Conservation (phyloP, 2,797 vertebrate species). For the Miichthys miiuy region DNA sequence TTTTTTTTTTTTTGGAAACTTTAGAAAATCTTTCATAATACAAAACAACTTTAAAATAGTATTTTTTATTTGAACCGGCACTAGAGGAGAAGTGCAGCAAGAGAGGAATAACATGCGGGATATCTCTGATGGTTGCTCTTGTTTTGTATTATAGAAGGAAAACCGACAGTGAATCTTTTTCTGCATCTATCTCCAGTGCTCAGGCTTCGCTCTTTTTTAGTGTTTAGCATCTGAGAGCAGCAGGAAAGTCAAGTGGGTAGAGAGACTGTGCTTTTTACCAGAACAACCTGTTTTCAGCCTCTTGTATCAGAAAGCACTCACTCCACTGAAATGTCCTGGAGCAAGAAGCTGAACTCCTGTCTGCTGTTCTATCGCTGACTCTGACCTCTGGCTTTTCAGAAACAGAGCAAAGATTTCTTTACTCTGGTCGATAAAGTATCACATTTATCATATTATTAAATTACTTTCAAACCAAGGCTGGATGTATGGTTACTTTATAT, state of each 20-base stretch:
- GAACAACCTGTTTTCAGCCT: constrained; percentile 8
- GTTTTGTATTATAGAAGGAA: neutral
- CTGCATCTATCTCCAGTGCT: neutral
- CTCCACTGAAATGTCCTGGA: constrained; percentile 14
- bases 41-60: neutral
- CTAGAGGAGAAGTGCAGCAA: neutral
- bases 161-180: neutral
- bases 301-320: neutral
- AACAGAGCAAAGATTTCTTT: neutral
- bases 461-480: neutral
- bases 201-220: neutral
- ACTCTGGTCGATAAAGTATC: neutral
- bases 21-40: neutral
- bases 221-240: constrained; percentile 19
- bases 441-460: constrained; percentile 3
- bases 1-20: neutral
- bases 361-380: neutral
- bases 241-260: constrained; percentile 23
- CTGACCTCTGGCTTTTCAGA: constrained; percentile 23
- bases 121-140: neutral
- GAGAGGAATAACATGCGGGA: neutral
- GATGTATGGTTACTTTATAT: neutral
- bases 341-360: constrained; percentile 5
- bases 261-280: constrained; percentile 1
- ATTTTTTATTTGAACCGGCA: neutral